Conservation (phyloP, 2,113 vertebrate species). For the Oreochromis niloticus region DNA sequence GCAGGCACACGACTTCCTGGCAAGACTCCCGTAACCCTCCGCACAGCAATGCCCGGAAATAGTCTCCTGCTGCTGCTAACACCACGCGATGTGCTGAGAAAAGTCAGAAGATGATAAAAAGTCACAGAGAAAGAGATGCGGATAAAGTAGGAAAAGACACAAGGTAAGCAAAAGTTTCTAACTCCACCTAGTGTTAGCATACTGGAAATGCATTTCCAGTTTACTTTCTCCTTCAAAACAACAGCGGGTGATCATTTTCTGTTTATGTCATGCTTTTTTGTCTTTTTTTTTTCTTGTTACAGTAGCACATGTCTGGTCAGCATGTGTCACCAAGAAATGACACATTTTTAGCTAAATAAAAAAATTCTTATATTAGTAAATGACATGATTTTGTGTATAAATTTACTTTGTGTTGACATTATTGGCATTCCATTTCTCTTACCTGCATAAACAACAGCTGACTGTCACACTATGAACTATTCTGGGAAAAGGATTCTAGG, state of each 20-base stretch:
- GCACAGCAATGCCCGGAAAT: background rate
- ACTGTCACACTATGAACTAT: background rate
- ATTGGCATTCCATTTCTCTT: background rate
- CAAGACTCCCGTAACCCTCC: constrained; percentile 2
- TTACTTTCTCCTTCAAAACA: background rate
- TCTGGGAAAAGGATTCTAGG: background rate
- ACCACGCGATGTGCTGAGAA: background rate
- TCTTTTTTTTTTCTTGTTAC: background rate
- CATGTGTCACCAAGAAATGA: background rate
- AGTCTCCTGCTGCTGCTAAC: constrained; percentile 2
- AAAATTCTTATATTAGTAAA: background rate
- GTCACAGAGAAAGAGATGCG: background rate
- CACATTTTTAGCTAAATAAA: background rate
- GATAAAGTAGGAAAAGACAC: background rate
- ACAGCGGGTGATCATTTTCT: accelerated
- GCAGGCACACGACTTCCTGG: background rate
- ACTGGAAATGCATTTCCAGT: background rate
- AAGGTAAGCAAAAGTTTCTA: background rate
- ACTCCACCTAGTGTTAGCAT: background rate
- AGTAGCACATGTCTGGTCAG: background rate
- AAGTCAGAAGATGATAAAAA: background rate
- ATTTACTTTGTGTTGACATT: background rate
- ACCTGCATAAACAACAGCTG: background rate
- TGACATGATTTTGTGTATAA: background rate
- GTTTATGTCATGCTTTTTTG: background rate